phyloP scores from a whole-genome alignment of 1,140 invertebrate species.

The Ganaspis sp. region DNA sequence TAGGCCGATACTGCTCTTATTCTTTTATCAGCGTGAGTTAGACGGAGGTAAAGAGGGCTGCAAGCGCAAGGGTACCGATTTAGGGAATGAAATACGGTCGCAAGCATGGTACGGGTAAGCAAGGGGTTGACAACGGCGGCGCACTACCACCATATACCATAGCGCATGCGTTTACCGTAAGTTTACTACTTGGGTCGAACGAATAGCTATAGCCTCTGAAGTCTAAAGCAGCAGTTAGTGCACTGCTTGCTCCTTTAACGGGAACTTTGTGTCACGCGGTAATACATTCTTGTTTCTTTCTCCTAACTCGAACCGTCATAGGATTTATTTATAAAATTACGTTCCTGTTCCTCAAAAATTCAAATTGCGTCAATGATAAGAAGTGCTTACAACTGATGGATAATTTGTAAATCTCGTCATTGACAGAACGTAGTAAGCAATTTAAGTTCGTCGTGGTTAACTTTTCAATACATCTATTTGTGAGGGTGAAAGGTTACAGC shows the following conservation, averaged over 20 bases:
- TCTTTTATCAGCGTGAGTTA: conserved; percentile 5
- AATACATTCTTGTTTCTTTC: background rate
- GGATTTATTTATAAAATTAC: background rate
- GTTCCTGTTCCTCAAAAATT: background rate
- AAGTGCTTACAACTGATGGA: too few relatives aligned
- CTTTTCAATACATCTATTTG: too few relatives aligned
- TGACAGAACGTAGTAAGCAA: too few relatives aligned
- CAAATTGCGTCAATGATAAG: background rate
- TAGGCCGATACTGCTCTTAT: conserved; percentile 4
- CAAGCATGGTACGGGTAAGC: conserved; percentile 55
- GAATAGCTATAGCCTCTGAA: conserved; percentile 46
- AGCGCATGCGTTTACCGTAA: conserved; percentile 69
- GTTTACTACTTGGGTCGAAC: conserved; percentile 72
- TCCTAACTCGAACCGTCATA: conserved; percentile 8
- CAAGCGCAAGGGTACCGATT: conserved; percentile 65
- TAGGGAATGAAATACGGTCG: conserved; percentile 70
- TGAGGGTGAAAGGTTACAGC: background rate
- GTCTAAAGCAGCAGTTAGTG: conserved; percentile 67
- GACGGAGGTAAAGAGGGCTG: conserved; percentile 47
- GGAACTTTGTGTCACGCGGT: conserved; percentile 60
- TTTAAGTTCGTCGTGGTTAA: too few relatives aligned
- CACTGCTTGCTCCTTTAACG: conserved; percentile 69
- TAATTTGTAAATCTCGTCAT: too few relatives aligned
- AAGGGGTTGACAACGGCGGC: conserved; percentile 64
- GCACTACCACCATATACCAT: conserved; percentile 60